These are phyloP conservation scores for Seriola rivoliana DNA, from an alignment of 2,113 vertebrate species.

Conservation along the genomic window DNA sequence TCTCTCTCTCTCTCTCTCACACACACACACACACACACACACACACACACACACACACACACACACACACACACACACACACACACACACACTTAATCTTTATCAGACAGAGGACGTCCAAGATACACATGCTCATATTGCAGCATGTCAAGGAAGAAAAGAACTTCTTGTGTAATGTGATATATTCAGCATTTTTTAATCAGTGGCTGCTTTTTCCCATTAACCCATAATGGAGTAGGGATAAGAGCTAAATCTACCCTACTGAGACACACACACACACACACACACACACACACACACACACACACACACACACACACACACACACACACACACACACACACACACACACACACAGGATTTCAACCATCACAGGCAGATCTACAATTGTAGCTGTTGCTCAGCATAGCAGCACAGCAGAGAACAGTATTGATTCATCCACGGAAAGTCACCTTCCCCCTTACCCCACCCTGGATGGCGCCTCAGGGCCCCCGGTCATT, in stretches of 20 bases:
- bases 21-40: conserved; percentile 12
- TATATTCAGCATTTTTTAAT: conserved; percentile 73
- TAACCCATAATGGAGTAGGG: conserved; percentile 69
- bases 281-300: conserved; percentile 27
- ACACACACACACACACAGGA: conserved; percentile 13
- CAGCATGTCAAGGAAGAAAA: conserved; percentile 48
- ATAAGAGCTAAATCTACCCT: conserved; percentile 56
- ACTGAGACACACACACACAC: not conserved
- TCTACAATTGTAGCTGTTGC: conserved; percentile 29
- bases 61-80: conserved; percentile 17
- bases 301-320: not conserved
- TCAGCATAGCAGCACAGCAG: conserved; percentile 37
- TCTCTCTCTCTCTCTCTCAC: no score
- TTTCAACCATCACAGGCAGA: conserved; percentile 40
- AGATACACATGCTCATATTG: conserved; percentile 44
- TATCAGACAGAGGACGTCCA: conserved; percentile 53
- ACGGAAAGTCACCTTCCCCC: conserved; percentile 79
- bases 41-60: conserved; percentile 34
- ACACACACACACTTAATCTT: conserved; percentile 36
- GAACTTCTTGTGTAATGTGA: conserved; percentile 41
- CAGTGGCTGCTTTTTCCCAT: conserved; percentile 56
- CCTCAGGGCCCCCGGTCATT: conserved; percentile 55
- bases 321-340: conserved; percentile 29
- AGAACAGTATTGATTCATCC: conserved; percentile 74
- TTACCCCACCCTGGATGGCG: conserved; percentile 24